These are phyloP conservation scores for Stenotaenia linearis DNA, from an alignment of 2,888 invertebrate species.

Conservation along the genomic window DNA sequence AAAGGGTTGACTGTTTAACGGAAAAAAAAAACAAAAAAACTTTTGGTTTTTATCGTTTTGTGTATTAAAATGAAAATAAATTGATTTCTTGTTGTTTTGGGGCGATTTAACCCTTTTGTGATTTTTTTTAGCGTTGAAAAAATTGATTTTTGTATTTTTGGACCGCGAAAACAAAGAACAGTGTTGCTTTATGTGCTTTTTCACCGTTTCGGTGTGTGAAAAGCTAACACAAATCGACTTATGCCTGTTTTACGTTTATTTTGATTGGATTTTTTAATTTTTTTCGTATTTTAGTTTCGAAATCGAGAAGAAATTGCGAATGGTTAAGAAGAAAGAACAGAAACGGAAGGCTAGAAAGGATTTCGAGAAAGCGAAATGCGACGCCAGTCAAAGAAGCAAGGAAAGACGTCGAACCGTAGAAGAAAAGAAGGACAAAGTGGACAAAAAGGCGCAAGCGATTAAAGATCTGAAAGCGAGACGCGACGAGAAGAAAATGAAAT, in stretches of 20 bases:
- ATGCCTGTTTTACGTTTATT: too few species aligned
- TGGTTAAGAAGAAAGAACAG: constrained; percentile 70
- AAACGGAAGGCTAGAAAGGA: constrained; percentile 52
- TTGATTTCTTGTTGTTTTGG: too few species aligned
- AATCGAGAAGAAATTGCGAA: constrained; percentile 84
- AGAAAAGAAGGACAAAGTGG: constrained; percentile 68
- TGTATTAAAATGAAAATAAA: too few species aligned
- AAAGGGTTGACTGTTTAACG: neutral
- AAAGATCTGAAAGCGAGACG: constrained; percentile 81
- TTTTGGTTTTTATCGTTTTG: too few species aligned
- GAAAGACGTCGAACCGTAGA: constrained; percentile 87
- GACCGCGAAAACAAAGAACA: too few species aligned
- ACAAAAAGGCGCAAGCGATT: constrained; percentile 89
- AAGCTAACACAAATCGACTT: too few species aligned
- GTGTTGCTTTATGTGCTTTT: too few species aligned
- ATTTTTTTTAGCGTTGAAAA: too few species aligned
- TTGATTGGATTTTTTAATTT: neutral
- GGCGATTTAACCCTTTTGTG: too few species aligned
- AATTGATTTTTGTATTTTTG: too few species aligned
- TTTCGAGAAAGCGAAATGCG: constrained; percentile 50
- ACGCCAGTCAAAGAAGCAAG: constrained; percentile 68
- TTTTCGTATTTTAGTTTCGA: constrained; percentile 70
- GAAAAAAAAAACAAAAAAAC: neutral
- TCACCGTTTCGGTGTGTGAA: too few species aligned
- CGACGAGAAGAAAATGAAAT: constrained; percentile 77